A percentile compares a stretch with the other conserved stretches of the same genome.
These are phyloP conservation scores for Drosophila monieri DNA, from an alignment of 2,888 invertebrate species.

Conservation along the genomic window DNA sequence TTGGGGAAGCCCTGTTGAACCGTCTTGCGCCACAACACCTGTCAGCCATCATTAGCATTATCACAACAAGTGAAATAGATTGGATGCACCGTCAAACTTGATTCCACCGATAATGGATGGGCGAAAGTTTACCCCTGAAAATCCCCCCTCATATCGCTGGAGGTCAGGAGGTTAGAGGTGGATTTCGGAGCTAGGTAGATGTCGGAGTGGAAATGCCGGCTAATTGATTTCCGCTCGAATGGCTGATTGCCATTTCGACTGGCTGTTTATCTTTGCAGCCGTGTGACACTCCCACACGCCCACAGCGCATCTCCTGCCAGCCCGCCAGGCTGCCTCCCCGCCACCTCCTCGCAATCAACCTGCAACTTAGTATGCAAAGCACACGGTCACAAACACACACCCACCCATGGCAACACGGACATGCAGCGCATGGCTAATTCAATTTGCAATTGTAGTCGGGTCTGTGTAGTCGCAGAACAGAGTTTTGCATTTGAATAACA, in stretches of 20 bases:
- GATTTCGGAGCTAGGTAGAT: slow-evolving; percentile 1
- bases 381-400: slow-evolving; percentile 7
- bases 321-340: no score
- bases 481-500: slow-evolving; percentile 66
- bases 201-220: slow-evolving; percentile 31
- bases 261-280: slow-evolving; percentile 47
- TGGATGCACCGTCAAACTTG: slow-evolving; percentile 34
- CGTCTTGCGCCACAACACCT: slow-evolving; percentile 18
- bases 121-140: slow-evolving; percentile 2
- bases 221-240: slow-evolving; percentile 70
- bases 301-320: background rate
- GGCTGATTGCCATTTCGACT: slow-evolving; percentile 48
- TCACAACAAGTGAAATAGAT: slow-evolving; percentile 9
- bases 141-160: no score
- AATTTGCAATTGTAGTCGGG: slow-evolving; percentile 69
- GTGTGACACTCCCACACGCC: slow-evolving; percentile 36
- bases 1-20: background rate
- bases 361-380: slow-evolving; percentile 63
- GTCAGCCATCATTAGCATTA: slow-evolving; percentile 16
- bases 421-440: slow-evolving; percentile 68
- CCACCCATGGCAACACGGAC: slow-evolving; percentile 10
- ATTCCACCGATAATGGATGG: slow-evolving; percentile 22
- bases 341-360: no score
- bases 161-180: background rate
- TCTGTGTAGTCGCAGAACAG: slow-evolving; percentile 48